Evolutionary conservation across 2,113 vertebrate species (phyloP).

Genomic region (Meleagris gallopavo): DNA sequence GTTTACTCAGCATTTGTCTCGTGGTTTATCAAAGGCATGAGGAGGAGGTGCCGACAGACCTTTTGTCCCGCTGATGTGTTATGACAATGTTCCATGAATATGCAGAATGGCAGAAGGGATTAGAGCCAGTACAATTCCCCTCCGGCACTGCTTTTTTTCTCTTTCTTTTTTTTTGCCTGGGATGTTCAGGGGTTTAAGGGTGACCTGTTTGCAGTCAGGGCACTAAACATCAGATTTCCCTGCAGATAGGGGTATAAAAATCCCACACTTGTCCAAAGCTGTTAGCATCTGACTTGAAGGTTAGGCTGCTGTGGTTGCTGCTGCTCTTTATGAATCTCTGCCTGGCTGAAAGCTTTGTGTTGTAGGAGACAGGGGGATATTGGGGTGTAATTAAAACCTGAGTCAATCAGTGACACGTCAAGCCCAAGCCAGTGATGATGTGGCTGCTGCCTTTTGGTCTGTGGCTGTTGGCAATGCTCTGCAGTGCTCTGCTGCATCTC

Average conservation of each 20-base stretch:
- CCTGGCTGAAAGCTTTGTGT: slow-evolving; percentile 61
- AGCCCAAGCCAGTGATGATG: slow-evolving; percentile 11
- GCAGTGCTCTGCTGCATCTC: background rate
- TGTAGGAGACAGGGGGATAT: slow-evolving; percentile 54
- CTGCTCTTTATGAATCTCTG: slow-evolving; percentile 84
- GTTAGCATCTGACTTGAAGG: slow-evolving; percentile 90
- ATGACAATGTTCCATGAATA: slow-evolving; percentile 80
- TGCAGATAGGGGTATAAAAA: slow-evolving; percentile 88
- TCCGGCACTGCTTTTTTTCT: slow-evolving; percentile 81
- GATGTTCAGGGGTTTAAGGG: slow-evolving; percentile 95
- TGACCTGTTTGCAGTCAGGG: slow-evolving; percentile 95
- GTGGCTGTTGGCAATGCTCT: background rate
- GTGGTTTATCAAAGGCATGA: slow-evolving; percentile 79
- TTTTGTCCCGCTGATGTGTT: slow-evolving; percentile 82
- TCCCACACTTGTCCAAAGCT: slow-evolving; percentile 98
- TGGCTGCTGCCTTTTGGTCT: background rate
- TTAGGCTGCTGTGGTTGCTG: slow-evolving; percentile 76
- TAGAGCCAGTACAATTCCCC: slow-evolving; percentile 90
- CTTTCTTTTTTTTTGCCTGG: slow-evolving; percentile 78
- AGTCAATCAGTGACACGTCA: slow-evolving; percentile 61
- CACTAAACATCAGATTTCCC: slow-evolving; percentile 89
- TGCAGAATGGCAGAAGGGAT: slow-evolving; percentile 89
- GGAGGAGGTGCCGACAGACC: slow-evolving; percentile 79
- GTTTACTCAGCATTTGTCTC: slow-evolving; percentile 92
- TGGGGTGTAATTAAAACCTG: slow-evolving; percentile 47